These are phyloP conservation scores for Malurus melanocephalus DNA, from an alignment of 2,113 vertebrate genomes.

Conservation along the genomic window DNA sequence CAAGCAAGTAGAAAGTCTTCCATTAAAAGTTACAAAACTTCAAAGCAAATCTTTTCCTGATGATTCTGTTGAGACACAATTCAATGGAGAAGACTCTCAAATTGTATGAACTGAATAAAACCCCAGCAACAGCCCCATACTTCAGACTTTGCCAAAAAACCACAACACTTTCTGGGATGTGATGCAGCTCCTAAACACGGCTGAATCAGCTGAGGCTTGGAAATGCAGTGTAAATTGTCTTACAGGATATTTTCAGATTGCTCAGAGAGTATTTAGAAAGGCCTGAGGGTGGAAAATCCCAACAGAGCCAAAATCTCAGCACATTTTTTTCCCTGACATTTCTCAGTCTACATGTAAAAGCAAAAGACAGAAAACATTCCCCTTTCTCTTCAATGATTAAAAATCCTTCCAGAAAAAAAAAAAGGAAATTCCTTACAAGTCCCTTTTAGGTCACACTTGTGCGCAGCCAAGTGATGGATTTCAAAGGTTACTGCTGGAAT, in stretches of 20 bases:
- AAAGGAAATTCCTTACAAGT: neutral
- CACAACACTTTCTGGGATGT: rapidly evolving
- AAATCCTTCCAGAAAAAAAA: neutral
- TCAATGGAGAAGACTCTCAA: neutral
- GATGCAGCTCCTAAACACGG: neutral
- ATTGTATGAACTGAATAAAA: neutral
- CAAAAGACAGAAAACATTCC: neutral
- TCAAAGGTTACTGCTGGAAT: constrained; percentile 57
- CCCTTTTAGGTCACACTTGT: neutral
- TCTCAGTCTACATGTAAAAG: neutral
- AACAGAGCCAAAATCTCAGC: neutral
- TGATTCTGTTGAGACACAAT: neutral
- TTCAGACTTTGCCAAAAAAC: neutral
- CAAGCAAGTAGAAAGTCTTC: neutral
- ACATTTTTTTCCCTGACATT: neutral
- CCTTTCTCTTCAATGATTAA: neutral
- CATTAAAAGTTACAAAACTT: neutral
- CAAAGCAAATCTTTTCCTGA: neutral
- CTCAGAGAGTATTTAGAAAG: neutral
- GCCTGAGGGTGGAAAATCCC: neutral
- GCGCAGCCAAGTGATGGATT: constrained; percentile 39
- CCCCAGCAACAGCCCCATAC: neutral
- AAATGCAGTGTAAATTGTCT: neutral
- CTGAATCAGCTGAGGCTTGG: neutral
- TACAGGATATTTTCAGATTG: neutral